Conservation (phyloP, 2,888 invertebrate species). For the Capitulum mitella region DNA sequence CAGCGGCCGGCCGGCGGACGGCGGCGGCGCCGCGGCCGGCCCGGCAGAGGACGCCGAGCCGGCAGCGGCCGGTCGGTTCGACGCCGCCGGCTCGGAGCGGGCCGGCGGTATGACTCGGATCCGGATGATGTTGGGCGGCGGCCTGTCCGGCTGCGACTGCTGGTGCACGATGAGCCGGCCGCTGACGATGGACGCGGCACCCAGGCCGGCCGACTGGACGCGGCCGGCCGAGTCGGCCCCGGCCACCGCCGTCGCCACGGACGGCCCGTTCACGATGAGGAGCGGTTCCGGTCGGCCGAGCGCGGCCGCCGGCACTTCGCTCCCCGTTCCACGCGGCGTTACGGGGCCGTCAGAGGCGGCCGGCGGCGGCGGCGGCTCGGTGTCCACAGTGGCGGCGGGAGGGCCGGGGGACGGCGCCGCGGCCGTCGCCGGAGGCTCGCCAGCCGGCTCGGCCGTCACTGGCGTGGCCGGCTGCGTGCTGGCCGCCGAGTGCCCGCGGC, state of each 20-base stretch:
- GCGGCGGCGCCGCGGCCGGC: neutral
- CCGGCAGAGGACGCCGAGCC: neutral
- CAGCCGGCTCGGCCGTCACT: neutral
- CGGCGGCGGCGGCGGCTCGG: no score
- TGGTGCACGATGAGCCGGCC: constrained; percentile 9
- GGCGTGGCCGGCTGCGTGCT: neutral
- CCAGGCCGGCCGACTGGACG: neutral
- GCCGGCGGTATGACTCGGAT: constrained; percentile 5
- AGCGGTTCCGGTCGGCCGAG: neutral
- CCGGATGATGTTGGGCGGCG: constrained; percentile 22
- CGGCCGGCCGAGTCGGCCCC: neutral
- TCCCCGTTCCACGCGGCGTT: neutral
- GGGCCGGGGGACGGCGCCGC: neutral
- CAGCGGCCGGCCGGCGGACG: neutral
- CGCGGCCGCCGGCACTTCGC: neutral
- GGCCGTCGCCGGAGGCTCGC: neutral
- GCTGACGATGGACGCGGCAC: neutral
- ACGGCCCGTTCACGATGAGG: neutral
- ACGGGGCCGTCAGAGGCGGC: no score
- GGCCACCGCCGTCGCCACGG: neutral
- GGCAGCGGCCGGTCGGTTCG: neutral
- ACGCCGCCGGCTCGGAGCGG: neutral
- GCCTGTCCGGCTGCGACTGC: constrained; percentile 14
- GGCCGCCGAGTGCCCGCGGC: neutral
- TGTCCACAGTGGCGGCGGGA: neutral